A percentile compares a stretch with the other conserved stretches of the same genome.
phyloP scores from a whole-genome alignment of 2,888 invertebrate species.

The Hyposoter didymator region DNA sequence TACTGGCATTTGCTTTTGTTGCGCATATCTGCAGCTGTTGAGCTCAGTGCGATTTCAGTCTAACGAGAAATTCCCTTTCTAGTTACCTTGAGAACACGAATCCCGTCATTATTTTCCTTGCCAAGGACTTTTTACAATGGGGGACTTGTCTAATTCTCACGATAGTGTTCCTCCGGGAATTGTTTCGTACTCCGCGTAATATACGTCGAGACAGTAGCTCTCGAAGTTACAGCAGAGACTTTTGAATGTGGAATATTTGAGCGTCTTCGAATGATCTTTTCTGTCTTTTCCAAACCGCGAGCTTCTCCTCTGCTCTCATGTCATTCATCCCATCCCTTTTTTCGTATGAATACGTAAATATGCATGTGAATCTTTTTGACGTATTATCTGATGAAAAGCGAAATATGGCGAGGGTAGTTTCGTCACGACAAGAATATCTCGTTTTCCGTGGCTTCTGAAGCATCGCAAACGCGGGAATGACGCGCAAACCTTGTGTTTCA shows the following conservation, averaged over 20 bases:
- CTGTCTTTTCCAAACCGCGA: constrained; percentile 2
- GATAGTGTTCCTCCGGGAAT: neutral
- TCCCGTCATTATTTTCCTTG: neutral
- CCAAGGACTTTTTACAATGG: neutral
- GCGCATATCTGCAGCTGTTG: constrained; percentile 16
- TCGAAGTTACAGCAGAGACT: neutral
- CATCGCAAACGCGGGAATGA: constrained; percentile 40
- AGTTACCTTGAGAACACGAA: constrained; percentile 8
- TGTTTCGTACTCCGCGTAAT: neutral
- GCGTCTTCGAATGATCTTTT: constrained; percentile 35
- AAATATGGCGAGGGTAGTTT: constrained; percentile 26
- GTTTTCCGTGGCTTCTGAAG: constrained; percentile 20
- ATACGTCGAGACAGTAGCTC: neutral
- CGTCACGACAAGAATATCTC: constrained; percentile 29
- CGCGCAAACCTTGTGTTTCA: constrained; percentile 28
- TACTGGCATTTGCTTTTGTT: constrained; percentile 35
- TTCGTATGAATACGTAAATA: constrained; percentile 5
- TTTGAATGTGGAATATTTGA: neutral
- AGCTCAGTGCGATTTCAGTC: neutral
- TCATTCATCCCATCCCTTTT: neutral
- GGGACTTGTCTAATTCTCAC: neutral
- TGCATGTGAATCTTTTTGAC: neutral
- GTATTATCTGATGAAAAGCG: constrained; percentile 40
- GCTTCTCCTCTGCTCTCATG: neutral
- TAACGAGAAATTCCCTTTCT: constrained; percentile 22